A percentile compares a stretch with the other conserved stretches of the same genome.
Evolutionary conservation across 2,888 invertebrate genomes (phyloP).

Genomic region (Cephus spinipes): DNA sequence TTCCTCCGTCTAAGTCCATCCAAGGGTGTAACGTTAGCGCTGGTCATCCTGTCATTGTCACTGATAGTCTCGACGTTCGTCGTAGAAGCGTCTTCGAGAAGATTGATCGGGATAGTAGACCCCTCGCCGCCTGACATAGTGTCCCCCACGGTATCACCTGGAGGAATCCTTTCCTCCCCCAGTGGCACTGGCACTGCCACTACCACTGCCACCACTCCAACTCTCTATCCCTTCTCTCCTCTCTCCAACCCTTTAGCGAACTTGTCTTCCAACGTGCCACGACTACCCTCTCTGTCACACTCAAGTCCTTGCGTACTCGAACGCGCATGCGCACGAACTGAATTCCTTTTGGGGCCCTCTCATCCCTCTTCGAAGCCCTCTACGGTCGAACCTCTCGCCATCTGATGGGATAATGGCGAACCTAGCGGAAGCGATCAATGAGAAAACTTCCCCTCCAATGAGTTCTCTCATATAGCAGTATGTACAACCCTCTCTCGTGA

Average conservation of each 20-base stretch:
- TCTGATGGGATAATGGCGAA: slow-evolving; percentile 34
- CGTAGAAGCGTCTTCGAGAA: slow-evolving; percentile 30
- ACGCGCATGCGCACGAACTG: not conserved
- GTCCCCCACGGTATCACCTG: slow-evolving; percentile 36
- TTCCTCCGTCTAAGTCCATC: slow-evolving; percentile 68
- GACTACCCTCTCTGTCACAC: not conserved
- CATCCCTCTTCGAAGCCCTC: not conserved
- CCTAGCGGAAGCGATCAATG: slow-evolving; percentile 44
- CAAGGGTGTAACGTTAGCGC: slow-evolving; percentile 42
- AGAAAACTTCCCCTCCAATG: slow-evolving; percentile 1
- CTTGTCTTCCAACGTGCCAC: not conserved
- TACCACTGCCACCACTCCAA: slow-evolving; percentile 6
- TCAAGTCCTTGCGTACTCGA: not conserved
- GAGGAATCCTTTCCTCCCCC: slow-evolving; percentile 11
- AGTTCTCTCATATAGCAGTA: not conserved
- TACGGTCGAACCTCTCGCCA: slow-evolving; percentile 31
- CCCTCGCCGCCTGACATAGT: slow-evolving; percentile 66
- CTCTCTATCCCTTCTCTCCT: slow-evolving; percentile 10
- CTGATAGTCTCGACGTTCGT: slow-evolving; percentile 41
- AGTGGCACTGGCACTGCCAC: slow-evolving; percentile 8
- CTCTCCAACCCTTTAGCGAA: not conserved
- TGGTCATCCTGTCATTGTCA: slow-evolving; percentile 46
- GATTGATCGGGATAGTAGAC: slow-evolving; percentile 56
- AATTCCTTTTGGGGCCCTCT: not conserved
- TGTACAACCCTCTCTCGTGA: not conserved